Base-by-base conservation (phyloP, 2,888 invertebrate genomes). In the Caenorhabditis macrosperma region DNA sequence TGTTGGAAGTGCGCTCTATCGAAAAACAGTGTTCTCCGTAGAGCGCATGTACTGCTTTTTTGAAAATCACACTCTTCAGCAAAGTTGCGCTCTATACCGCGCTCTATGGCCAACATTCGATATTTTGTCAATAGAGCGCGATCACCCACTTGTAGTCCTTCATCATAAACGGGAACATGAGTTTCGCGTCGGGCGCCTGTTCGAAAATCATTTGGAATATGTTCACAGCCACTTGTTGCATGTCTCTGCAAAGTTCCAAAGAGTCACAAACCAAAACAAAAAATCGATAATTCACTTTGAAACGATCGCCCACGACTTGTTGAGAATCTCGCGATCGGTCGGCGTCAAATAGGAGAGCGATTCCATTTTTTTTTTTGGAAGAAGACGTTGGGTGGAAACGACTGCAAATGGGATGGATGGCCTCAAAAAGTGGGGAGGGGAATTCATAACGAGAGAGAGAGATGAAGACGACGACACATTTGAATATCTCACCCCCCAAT, bases 191-290 rank as follows among this genome's bases (percentile, higher is more conserved):
- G 0, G 85, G 85, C 9, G 84, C 82, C 54, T 83, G 85, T 38
- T 86, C 85, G 46, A 86, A 86, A 24, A 86, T 86, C 85, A 86
- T 86, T 57, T 86, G 84, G 57, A 86, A 86, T 22, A 86, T 86
- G 35, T 83, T 81, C 2, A 81, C 81, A 9, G 85, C 84, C 17
- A 86, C 64, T 48, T 82, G 67, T 61, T 86, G 82, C 78, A 83
- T 82, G 38, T 86, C 85, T 68, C 85, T 84, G 79, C 6, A 78
- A 68, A 59, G 7, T 15, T 35, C 1, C 7, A 26, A 26, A 33
- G 33, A 33, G 10, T 33, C 12, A 28, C 24, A 44, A 60, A 38
- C 60, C 59, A 6, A 12, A 24, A 20, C 28, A 15, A 30, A 17
- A 15, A n/a, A 3, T 22, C 6, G 17, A 20, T 48, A 41, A 44